Conservation (phyloP, 2,888 invertebrate genomes). For the Mystacides longicornis region DNA sequence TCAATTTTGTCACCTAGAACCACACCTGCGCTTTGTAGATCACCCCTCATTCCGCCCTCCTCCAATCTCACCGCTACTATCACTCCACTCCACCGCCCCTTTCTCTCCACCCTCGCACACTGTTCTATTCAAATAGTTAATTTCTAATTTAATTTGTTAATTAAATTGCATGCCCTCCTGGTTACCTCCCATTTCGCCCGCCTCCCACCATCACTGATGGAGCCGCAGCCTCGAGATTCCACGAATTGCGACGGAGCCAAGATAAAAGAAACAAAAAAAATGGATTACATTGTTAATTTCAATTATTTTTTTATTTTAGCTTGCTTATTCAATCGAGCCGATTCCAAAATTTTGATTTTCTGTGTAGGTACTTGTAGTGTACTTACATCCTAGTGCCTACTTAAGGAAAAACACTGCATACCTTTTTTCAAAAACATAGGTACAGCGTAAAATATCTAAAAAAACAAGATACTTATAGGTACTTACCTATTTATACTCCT, state of each 20-base stretch:
- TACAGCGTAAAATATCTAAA: no score
- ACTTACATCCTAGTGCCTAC: no score
- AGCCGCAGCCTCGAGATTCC: neutral
- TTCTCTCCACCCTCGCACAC: slow-evolving; percentile 7
- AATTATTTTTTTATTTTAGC: neutral
- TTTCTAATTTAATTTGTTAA: slow-evolving; percentile 54
- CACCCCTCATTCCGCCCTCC: no score
- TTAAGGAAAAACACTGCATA: no score
- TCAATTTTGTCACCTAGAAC: no score
- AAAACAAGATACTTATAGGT: neutral
- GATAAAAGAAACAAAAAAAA: neutral
- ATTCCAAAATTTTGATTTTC: no score
- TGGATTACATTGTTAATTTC: neutral
- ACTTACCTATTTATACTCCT: neutral
- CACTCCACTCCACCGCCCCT: neutral
- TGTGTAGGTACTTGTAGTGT: no score
- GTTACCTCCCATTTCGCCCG: neutral
- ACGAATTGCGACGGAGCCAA: neutral
- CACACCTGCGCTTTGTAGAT: no score
- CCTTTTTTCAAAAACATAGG: no score
- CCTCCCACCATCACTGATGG: neutral
- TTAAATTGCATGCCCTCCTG: slow-evolving; percentile 36
- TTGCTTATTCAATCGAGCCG: no score
- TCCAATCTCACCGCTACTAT: neutral
- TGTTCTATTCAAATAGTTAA: slow-evolving; percentile 42